A percentile compares a stretch with the other conserved stretches of the same genome.
Conservation (phyloP, 2,797 vertebrate species). For the Xenopus petersii region DNA sequence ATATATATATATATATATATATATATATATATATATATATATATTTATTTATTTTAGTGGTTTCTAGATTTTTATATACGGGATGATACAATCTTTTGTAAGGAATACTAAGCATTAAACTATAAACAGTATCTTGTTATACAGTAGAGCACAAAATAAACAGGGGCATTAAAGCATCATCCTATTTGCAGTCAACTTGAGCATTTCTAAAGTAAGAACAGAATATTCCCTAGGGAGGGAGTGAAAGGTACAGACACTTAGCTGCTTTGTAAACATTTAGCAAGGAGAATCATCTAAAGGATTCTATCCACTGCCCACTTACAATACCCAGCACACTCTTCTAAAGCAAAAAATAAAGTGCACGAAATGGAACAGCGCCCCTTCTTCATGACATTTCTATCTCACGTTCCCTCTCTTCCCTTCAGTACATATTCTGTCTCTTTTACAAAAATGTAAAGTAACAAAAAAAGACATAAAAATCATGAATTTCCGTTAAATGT, state of each 20-base stretch:
- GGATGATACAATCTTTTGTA: no score
- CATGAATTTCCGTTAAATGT: no score
- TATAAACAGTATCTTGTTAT: background rate
- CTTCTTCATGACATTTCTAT: no score
- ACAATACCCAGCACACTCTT: background rate
- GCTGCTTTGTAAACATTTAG: constrained; percentile 26
- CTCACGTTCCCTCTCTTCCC: no score
- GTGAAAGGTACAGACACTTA: background rate
- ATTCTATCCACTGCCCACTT: background rate
- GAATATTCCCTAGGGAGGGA: background rate
- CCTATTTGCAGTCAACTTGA: constrained; percentile 10
- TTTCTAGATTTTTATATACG: no score
- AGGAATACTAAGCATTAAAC: background rate
- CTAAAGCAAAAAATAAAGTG: constrained; percentile 2
- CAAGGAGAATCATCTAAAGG: constrained; percentile 6
- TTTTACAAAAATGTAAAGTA: no score
- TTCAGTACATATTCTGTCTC: no score
- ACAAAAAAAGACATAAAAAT: no score
- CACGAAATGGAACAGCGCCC: background rate
- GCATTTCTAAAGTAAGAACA: constrained; percentile 12
- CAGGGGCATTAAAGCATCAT: background rate
- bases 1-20: no score
- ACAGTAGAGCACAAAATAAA: background rate
- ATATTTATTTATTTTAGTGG: no score
- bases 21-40: no score